A percentile compares a stretch with the other conserved stretches of the same genome.
These are phyloP conservation scores for Hippolais icterina DNA, from an alignment of 2,113 vertebrate species.

Conservation along the genomic window DNA sequence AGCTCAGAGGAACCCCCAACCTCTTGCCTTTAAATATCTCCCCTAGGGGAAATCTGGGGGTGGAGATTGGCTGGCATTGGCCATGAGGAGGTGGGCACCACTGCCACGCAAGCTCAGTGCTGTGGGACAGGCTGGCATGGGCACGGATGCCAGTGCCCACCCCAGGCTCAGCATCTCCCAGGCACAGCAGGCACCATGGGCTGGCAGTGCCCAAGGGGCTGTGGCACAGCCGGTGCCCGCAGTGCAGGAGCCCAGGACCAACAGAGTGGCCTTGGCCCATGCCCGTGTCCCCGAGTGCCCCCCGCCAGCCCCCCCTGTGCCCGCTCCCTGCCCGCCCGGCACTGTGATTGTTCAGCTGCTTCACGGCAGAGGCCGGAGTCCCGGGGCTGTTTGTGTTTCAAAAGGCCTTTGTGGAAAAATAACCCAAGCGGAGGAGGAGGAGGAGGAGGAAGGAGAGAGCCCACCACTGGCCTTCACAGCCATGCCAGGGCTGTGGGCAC, in stretches of 20 bases:
- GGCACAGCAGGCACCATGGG: fast-evolving
- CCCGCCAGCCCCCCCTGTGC: not conserved
- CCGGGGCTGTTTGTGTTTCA: constrained; percentile 62
- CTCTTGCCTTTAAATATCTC: not conserved
- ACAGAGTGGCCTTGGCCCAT: not conserved
- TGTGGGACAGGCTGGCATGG: not conserved
- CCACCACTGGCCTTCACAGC: not conserved
- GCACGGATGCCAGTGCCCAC: not conserved
- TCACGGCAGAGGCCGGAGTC: constrained; percentile 47
- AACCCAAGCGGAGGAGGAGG: constrained; percentile 29
- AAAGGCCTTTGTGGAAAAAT: constrained; percentile 68
- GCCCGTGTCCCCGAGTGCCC: constrained; percentile 20
- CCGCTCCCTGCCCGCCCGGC: constrained; percentile 25
- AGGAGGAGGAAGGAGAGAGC: not conserved
- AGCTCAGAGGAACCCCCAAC: not conserved
- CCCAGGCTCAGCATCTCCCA: fast-evolving
- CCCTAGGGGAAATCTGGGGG: not conserved
- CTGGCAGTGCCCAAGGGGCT: not conserved
- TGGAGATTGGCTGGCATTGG: fast-evolving
- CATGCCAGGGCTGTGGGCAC: not conserved
- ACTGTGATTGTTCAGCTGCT: constrained; percentile 66
- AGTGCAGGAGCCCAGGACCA: not conserved
- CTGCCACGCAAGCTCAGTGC: not conserved
- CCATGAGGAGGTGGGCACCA: not conserved
- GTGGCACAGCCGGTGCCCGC: not conserved